Evolutionary conservation across 2,797 vertebrate species (phyloP).

Genomic region (Chloroceryle inda): DNA sequence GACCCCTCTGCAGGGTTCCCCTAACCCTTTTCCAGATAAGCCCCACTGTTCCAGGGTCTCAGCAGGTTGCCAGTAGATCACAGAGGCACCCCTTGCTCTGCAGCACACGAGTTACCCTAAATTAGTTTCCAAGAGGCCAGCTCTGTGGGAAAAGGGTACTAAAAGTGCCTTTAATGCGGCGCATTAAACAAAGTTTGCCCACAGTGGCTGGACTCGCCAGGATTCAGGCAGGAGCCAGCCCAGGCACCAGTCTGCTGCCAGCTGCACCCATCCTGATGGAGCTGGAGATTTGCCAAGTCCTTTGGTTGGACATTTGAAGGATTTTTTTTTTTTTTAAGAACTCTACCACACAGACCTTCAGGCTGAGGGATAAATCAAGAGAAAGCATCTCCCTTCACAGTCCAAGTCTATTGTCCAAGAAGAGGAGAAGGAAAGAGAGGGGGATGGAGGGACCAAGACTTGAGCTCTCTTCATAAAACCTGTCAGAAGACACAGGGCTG

Average conservation of each 20-base stretch:
- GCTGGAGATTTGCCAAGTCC: neutral
- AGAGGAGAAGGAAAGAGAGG: neutral
- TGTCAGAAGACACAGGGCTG: neutral
- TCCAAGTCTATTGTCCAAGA: neutral
- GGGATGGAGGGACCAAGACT: neutral
- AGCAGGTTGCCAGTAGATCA: neutral
- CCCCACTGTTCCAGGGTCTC: rapidly evolving
- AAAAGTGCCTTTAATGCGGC: no score
- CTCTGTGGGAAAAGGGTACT: neutral
- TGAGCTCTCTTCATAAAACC: neutral
- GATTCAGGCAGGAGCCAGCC: no score
- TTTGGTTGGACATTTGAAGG: neutral
- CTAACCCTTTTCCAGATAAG: neutral
- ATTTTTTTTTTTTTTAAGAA: neutral
- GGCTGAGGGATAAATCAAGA: neutral
- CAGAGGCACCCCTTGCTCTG: neutral
- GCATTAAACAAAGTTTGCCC: neutral
- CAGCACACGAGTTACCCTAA: neutral
- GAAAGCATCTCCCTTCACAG: neutral
- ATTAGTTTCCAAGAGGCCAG: neutral
- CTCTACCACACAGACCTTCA: rapidly evolving
- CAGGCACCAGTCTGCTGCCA: neutral
- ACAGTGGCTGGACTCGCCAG: rapidly evolving
- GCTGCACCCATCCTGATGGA: rapidly evolving
- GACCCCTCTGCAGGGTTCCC: neutral